Percentiles rank a stretch among this genome's conserved stretches.
Evolutionary conservation across 2,797 vertebrate genomes (phyloP).

Genomic region (Peromyscus attwateri): DNA sequence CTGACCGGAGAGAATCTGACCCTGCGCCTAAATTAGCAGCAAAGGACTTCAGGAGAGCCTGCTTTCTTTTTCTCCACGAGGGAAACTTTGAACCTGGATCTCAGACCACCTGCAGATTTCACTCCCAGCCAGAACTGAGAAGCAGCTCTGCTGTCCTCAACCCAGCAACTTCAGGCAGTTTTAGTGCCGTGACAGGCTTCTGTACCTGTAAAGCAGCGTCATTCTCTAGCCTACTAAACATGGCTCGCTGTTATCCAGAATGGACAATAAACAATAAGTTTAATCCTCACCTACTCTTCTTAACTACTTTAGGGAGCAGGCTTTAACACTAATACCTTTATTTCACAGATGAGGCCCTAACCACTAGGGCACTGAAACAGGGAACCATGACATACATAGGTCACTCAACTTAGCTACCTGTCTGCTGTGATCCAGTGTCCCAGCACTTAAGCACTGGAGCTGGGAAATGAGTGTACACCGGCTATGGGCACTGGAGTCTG

Average conservation of each 20-base stretch:
- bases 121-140: neutral
- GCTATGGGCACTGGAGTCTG: neutral
- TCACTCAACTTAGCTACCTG: neutral
- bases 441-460: neutral
- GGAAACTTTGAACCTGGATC: neutral
- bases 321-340: neutral
- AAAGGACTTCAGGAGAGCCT: neutral
- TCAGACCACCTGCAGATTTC: neutral
- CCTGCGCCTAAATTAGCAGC: neutral
- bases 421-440: neutral
- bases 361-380: neutral
- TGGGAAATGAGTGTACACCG: neutral
- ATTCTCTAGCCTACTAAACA: neutral
- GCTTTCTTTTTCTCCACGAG: neutral
- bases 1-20: neutral
- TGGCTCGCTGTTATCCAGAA: neutral
- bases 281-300: neutral
- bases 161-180: neutral
- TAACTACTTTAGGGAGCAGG: neutral
- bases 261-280: too few relatives aligned
- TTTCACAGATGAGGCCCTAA: neutral
- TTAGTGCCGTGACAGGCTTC: neutral
- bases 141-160: neutral
- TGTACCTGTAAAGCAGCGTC: neutral
- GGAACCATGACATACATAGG: neutral